Evolutionary conservation across 2,113 vertebrate species (phyloP).

Genomic region (Psilopogon haemacephalus): DNA sequence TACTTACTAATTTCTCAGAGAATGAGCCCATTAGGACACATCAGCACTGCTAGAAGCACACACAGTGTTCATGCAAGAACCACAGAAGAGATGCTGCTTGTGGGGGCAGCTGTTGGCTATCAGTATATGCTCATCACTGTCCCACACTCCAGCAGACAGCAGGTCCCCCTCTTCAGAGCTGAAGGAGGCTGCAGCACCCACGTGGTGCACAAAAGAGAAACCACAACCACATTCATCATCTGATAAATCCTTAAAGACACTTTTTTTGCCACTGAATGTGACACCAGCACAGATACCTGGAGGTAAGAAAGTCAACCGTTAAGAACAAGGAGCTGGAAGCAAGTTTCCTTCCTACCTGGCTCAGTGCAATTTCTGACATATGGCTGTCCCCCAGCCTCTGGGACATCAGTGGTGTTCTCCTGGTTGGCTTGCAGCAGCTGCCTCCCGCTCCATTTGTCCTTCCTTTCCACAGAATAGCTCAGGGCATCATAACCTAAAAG

Average conservation of each 20-base stretch:
- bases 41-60: rapidly evolving
- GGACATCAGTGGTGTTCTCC: conserved; percentile 73
- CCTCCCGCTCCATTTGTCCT: conserved; percentile 80
- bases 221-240: rapidly evolving
- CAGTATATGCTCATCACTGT: neutral
- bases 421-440: conserved; percentile 80
- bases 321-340: neutral
- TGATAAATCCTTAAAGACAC: neutral
- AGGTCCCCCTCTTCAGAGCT: neutral
- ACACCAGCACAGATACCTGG: neutral
- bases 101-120: neutral
- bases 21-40: neutral
- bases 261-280: neutral
- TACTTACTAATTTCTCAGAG: neutral
- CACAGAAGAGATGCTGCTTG: neutral
- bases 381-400: conserved; percentile 40
- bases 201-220: neutral
- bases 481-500: conserved; percentile 74
- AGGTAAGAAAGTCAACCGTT: neutral
- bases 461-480: conserved; percentile 64
- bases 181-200: neutral
- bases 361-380: conserved; percentile 90
- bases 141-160: neutral
- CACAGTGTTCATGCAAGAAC: neutral
- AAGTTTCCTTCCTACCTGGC: conserved; percentile 81